Evolutionary conservation across 1,140 invertebrate species (phyloP).

Genomic region (Lineus longissimus): DNA sequence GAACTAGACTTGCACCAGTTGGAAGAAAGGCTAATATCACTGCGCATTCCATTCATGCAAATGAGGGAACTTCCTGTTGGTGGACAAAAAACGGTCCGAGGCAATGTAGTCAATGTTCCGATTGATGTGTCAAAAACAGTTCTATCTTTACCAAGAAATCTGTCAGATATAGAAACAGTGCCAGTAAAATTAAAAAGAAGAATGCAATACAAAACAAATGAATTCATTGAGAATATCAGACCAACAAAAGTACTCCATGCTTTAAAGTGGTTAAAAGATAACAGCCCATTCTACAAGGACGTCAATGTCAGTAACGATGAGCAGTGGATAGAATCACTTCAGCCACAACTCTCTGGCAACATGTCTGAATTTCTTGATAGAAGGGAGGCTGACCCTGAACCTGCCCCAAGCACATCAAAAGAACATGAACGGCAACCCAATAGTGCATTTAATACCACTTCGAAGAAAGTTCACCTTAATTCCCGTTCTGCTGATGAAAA

Average conservation of each 20-base stretch:
- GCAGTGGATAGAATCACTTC: too few relatives aligned
- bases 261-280: neutral
- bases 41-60: constrained; percentile 12
- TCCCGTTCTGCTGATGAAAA: too few relatives aligned
- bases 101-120: constrained; percentile 27
- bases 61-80: constrained; percentile 2
- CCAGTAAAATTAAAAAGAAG: constrained; percentile 20
- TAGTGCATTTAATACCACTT: too few relatives aligned
- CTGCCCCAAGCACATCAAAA: too few relatives aligned
- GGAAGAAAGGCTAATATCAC: neutral
- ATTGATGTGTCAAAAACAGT: constrained; percentile 22
- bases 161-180: constrained; percentile 16
- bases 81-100: neutral
- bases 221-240: constrained; percentile 17
- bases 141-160: constrained; percentile 15
- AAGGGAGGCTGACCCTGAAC: too few relatives aligned
- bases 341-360: too few relatives aligned
- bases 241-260: constrained; percentile 7
- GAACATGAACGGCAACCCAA: too few relatives aligned
- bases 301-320: too few relatives aligned
- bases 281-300: too few relatives aligned
- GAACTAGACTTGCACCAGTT: constrained; percentile 7
- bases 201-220: constrained; percentile 15
- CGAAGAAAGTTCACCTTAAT: too few relatives aligned
- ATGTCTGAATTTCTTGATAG: too few relatives aligned